Conservation (phyloP, 2,888 invertebrate genomes). For the Pogonocherus hispidulus region DNA sequence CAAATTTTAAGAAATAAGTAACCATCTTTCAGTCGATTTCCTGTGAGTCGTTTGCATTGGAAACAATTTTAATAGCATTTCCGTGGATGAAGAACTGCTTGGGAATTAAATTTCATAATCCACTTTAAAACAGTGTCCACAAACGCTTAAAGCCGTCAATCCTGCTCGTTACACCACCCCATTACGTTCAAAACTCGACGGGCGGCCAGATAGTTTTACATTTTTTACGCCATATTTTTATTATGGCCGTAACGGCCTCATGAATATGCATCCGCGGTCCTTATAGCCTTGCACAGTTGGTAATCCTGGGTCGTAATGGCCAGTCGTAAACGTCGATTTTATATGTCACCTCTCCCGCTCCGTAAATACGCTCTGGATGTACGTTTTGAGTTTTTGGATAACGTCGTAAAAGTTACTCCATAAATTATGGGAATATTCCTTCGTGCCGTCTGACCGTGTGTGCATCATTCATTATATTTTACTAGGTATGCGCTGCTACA, state of each 20-base stretch:
- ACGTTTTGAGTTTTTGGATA: slow-evolving; percentile 23
- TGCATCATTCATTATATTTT: slow-evolving; percentile 11
- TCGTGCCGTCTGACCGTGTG: slow-evolving; percentile 8
- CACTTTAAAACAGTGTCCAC: neutral
- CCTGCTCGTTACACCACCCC: neutral
- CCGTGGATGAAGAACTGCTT: neutral
- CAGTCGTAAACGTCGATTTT: slow-evolving; percentile 38
- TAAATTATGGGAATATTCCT: slow-evolving; percentile 20
- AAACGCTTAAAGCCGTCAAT: neutral
- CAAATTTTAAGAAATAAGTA: too few relatives aligned
- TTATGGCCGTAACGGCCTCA: slow-evolving; percentile 18
- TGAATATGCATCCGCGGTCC: slow-evolving; percentile 32
- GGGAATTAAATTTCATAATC: neutral
- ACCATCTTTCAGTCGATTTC: too few relatives aligned
- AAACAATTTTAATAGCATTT: too few relatives aligned
- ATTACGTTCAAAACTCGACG: neutral
- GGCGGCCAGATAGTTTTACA: slow-evolving; percentile 25
- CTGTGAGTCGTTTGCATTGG: too few relatives aligned
- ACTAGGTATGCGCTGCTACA: neutral
- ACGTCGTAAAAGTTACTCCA: slow-evolving; percentile 28
- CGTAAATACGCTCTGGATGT: slow-evolving; percentile 27
- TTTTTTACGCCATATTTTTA: slow-evolving; percentile 30
- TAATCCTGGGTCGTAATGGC: slow-evolving; percentile 26
- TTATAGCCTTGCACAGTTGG: slow-evolving; percentile 24
- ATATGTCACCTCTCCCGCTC: slow-evolving; percentile 35